phyloP scores from a whole-genome alignment of 2,797 vertebrate species.

The Emydoidea blandingii region DNA sequence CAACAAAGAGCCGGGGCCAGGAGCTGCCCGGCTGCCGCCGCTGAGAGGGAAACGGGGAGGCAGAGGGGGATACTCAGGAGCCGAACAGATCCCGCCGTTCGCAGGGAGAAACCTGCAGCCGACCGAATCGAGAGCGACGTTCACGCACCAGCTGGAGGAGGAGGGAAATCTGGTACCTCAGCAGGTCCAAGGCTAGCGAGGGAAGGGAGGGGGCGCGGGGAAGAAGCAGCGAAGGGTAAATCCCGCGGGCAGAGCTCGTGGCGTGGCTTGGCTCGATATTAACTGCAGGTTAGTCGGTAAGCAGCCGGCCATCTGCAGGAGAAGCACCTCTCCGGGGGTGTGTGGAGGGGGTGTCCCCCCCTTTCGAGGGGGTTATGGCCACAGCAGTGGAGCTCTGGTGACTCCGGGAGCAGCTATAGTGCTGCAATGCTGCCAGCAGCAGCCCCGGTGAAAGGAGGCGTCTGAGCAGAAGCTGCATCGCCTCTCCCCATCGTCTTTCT shows the following conservation, averaged over 20 bases:
- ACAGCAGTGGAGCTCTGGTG: neutral
- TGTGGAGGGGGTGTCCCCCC: neutral
- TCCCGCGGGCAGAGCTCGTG: neutral
- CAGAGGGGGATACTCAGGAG: too few relatives aligned
- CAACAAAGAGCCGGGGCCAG: neutral
- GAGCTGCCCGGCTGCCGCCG: neutral
- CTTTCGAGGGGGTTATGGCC: neutral
- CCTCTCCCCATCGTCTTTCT: neutral
- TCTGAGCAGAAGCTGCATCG: neutral
- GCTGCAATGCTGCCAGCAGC: neutral
- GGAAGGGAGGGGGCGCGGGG: neutral
- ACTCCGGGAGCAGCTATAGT: neutral
- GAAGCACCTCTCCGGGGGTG: neutral
- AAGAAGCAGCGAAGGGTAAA: neutral
- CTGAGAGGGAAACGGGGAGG: too few relatives aligned
- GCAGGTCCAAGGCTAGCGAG: neutral
- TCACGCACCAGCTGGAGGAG: too few relatives aligned
- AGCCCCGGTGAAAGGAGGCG: neutral
- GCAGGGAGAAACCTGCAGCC: too few relatives aligned
- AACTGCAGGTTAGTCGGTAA: slow-evolving; percentile 11
- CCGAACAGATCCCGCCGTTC: too few relatives aligned
- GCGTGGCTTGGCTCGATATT: neutral
- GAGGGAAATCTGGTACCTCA: too few relatives aligned
- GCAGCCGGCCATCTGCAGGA: slow-evolving; percentile 31
- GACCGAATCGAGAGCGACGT: too few relatives aligned